Percentiles rank a stretch among this genome's conserved stretches.
Conservation (phyloP, 2,888 invertebrate genomes). For the Lumbricus terrestris region DNA sequence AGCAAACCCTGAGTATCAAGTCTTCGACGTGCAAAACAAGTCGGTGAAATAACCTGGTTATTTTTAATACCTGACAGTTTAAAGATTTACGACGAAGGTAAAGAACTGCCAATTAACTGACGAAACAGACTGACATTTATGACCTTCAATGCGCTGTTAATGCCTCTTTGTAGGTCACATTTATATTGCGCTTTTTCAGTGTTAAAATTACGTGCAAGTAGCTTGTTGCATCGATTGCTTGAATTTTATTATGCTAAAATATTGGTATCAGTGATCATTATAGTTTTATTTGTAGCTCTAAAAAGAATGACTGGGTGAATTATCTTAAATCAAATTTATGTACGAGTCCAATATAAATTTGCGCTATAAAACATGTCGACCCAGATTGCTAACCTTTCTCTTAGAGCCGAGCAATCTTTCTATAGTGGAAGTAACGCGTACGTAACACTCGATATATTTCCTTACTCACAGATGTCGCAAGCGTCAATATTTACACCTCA, state of each 20-base stretch:
- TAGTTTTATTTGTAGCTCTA: neutral
- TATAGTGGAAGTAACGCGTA: too few relatives aligned
- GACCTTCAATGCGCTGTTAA: neutral
- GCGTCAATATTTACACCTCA: too few relatives aligned
- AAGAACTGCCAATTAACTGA: neutral
- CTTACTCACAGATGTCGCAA: too few relatives aligned
- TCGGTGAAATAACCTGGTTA: neutral
- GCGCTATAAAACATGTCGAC: neutral
- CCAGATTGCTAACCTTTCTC: neutral
- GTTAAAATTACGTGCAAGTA: neutral
- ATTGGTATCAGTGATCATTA: neutral
- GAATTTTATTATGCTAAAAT: neutral
- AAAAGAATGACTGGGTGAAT: neutral
- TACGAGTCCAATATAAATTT: neutral
- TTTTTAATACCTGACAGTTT: neutral
- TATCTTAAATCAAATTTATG: neutral
- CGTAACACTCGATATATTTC: too few relatives aligned
- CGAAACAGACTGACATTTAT: neutral
- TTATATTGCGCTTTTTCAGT: neutral
- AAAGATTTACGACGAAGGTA: neutral
- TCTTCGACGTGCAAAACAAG: neutral
- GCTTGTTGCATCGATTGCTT: neutral
- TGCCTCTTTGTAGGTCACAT: neutral
- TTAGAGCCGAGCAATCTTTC: too few relatives aligned
- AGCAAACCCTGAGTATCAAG: neutral